These are phyloP conservation scores for Pristionchus exspectatus DNA, from an alignment of 2,888 invertebrate genomes.

Conservation along the genomic window DNA sequence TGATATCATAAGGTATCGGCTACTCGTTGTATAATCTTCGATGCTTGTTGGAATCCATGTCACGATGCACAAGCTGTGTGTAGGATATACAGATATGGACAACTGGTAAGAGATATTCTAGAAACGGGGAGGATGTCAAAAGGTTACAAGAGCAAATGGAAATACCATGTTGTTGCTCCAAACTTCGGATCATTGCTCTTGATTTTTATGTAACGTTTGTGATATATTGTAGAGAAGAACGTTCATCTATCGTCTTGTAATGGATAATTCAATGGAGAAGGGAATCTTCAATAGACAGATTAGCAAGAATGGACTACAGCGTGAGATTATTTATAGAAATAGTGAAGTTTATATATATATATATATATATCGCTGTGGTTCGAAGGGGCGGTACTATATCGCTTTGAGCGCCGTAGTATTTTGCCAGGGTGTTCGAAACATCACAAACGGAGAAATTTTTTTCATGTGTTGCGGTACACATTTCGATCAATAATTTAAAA, in stretches of 20 bases:
- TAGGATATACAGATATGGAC: slow-evolving; percentile 83
- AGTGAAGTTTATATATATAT: background rate
- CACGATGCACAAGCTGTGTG: slow-evolving; percentile 91
- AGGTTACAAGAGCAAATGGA: too few species aligned
- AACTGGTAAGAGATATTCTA: background rate
- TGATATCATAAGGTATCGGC: slow-evolving; percentile 83
- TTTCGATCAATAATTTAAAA: too few species aligned
- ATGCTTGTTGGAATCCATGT: slow-evolving; percentile 99
- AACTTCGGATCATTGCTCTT: background rate
- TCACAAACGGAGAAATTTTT: too few species aligned
- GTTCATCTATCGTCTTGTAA: slow-evolving; percentile 95
- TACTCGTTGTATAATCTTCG: slow-evolving; percentile 96
- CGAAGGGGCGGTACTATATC: too few species aligned
- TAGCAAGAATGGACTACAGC: slow-evolving; percentile 96
- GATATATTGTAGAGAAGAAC: slow-evolving; percentile 86
- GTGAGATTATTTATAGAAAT: slow-evolving; percentile 56
- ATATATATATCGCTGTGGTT: too few species aligned
- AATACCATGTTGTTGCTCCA: too few species aligned
- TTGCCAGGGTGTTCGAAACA: too few species aligned
- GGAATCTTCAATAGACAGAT: slow-evolving; percentile 98
- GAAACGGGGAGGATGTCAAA: background rate
- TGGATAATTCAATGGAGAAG: slow-evolving; percentile 96
- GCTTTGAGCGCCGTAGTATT: too few species aligned
- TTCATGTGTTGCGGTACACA: too few species aligned
- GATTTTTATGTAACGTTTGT: background rate